A percentile compares a stretch with the other conserved stretches of the same genome.
Evolutionary conservation across 2,888 invertebrate genomes (phyloP).

Genomic region (Nasonovia ribisnigri): DNA sequence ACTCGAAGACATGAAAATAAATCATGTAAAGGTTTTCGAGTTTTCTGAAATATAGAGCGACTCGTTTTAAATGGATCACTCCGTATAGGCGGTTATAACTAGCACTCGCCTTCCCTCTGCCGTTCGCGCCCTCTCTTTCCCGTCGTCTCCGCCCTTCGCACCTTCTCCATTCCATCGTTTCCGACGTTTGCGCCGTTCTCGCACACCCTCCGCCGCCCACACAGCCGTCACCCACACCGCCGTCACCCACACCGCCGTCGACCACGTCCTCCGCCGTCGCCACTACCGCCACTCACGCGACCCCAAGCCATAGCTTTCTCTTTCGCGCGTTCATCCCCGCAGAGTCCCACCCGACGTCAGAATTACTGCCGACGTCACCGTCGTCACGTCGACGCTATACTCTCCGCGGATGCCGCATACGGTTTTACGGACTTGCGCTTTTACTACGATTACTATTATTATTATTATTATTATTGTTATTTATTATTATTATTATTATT

Average conservation of each 20-base stretch:
- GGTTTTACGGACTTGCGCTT: not conserved
- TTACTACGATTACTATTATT: not conserved
- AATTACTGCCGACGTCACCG: not conserved
- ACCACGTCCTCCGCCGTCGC: not conserved
- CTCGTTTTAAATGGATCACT: not conserved
- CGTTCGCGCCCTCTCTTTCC: not conserved
- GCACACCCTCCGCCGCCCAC: not conserved
- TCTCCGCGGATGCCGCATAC: not conserved
- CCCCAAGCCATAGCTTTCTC: not conserved
- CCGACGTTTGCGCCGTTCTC: conserved; percentile 6
- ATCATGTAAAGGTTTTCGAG: not conserved
- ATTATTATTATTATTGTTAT: not conserved
- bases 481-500: not conserved
- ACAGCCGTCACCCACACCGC: not conserved
- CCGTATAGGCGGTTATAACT: not conserved
- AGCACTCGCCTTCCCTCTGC: not conserved
- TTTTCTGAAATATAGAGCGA: not conserved
- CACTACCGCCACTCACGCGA: not conserved
- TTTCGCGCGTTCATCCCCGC: not conserved
- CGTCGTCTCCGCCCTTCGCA: not conserved
- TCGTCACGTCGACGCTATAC: not conserved
- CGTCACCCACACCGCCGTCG: not conserved
- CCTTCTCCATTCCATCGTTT: not conserved
- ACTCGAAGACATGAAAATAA: no score
- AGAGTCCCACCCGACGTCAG: not conserved